Evolutionary conservation across 2,797 vertebrate species (phyloP).

Genomic region (Hirundo rustica): DNA sequence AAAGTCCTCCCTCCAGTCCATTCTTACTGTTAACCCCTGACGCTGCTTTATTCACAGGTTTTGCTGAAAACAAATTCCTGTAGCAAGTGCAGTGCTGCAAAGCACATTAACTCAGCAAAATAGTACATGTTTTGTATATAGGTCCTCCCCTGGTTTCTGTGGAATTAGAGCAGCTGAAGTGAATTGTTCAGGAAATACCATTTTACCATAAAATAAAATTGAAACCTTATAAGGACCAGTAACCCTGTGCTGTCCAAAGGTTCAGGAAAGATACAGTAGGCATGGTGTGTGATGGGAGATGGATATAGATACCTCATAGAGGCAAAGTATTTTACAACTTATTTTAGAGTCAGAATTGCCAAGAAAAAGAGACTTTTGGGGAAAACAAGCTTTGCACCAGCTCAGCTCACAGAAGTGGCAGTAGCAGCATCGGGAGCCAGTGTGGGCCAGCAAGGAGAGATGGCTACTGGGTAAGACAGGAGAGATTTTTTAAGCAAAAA

Average conservation of each 20-base stretch:
- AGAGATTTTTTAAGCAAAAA: not conserved
- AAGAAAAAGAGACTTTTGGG: not conserved
- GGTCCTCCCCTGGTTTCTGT: not conserved
- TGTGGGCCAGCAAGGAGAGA: accelerated
- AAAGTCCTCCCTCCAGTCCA: not conserved
- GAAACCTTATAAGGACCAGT: not conserved
- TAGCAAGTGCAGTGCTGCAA: not conserved
- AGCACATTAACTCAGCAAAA: not conserved
- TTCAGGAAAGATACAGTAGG: not conserved
- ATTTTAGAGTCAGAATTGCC: not conserved
- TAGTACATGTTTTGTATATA: not conserved
- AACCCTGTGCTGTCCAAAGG: not conserved
- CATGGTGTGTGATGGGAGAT: not conserved
- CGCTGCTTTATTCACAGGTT: not conserved
- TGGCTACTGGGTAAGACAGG: not conserved
- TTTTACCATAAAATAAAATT: not conserved
- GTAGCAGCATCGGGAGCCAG: not conserved
- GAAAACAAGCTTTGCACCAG: not conserved
- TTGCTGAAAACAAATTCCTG: not conserved
- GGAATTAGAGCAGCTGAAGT: not conserved
- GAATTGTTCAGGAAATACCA: not conserved
- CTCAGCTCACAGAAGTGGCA: not conserved
- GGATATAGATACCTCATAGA: accelerated
- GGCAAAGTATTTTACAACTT: not conserved
- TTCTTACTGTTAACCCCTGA: not conserved